A percentile compares a stretch with the other conserved stretches of the same genome.
Conservation (phyloP, 2,113 vertebrate genomes). For the Gallinago media region DNA sequence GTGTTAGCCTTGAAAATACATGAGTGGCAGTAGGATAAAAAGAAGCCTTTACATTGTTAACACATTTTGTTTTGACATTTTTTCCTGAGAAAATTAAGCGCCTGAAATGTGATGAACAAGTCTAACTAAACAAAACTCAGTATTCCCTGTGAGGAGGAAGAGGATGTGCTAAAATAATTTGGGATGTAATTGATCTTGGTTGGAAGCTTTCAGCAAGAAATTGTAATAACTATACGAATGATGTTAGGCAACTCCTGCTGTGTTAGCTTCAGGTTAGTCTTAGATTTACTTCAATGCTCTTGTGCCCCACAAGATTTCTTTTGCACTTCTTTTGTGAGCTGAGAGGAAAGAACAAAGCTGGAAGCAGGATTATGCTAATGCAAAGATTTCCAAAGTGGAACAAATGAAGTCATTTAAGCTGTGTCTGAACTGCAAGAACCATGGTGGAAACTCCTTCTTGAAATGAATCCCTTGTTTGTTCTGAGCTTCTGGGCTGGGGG, state of each 20-base stretch:
- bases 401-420: neutral
- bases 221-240: neutral
- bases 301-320: neutral
- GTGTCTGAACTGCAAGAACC: neutral
- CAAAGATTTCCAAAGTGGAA: neutral
- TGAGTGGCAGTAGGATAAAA: neutral
- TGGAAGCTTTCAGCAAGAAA: slow-evolving; percentile 10
- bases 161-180: neutral
- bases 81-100: neutral
- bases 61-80: neutral
- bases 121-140: neutral
- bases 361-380: neutral
- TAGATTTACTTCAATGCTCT: neutral
- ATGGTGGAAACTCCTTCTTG: neutral
- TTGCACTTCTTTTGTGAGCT: neutral
- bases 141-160: neutral
- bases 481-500: neutral
- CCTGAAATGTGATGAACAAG: neutral
- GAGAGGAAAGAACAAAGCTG: neutral
- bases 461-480: neutral
- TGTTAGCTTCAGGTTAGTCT: neutral
- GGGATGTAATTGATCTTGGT: neutral
- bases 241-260: neutral
- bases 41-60: neutral
- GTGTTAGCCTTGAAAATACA: neutral